These are phyloP conservation scores for Acanthococcus lagerstroemiae DNA, from an alignment of 2,888 invertebrate genomes.

Conservation along the genomic window DNA sequence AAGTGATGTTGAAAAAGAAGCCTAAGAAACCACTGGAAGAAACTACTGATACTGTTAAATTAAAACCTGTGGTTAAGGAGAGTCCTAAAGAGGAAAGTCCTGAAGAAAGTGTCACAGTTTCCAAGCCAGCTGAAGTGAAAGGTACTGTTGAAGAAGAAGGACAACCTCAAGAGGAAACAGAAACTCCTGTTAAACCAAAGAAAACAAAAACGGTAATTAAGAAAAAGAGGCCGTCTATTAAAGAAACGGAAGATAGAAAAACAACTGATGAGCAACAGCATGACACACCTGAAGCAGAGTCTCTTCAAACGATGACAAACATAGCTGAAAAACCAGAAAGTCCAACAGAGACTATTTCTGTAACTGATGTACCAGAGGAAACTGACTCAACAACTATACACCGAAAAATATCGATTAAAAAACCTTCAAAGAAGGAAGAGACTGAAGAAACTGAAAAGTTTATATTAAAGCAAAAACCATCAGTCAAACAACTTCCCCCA, in stretches of 20 bases:
- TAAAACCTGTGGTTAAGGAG: conserved; percentile 67
- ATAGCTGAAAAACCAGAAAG: no score
- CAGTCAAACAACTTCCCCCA: no score
- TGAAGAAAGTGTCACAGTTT: neutral
- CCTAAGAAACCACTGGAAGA: conserved; percentile 1
- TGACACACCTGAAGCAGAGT: no score
- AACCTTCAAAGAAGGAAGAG: conserved; percentile 7
- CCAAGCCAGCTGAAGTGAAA: neutral
- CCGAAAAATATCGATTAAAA: no score
- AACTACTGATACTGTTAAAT: conserved; percentile 34
- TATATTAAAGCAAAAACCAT: conserved; percentile 27
- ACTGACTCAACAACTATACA: no score
- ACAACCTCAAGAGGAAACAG: neutral
- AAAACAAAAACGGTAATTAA: conserved; percentile 5
- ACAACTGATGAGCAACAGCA: no score
- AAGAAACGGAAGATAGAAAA: conserved; percentile 37
- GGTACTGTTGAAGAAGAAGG: conserved; percentile 15
- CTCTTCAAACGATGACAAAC: no score
- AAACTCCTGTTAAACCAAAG: no score
- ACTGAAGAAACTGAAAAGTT: conserved; percentile 6
- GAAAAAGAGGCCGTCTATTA: conserved; percentile 36
- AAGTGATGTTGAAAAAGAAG: conserved; percentile 54
- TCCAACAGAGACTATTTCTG: neutral
- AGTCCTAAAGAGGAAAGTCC: conserved; percentile 75
- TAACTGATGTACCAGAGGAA: conserved; percentile 34